These are phyloP conservation scores for Halictus rubicundus DNA, from an alignment of 1,140 invertebrate genomes.

Conservation along the genomic window DNA sequence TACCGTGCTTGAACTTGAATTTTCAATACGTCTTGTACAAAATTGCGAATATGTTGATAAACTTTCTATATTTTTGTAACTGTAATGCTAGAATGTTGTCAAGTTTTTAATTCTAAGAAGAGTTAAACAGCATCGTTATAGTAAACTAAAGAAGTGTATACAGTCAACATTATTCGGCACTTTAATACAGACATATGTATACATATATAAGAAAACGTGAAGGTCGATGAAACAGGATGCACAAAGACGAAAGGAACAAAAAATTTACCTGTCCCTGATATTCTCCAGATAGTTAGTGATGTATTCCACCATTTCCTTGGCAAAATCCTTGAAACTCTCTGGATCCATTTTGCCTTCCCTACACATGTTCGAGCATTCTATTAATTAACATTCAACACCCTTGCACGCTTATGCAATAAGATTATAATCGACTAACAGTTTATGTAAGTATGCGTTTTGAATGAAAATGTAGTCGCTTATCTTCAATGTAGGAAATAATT, in stretches of 20 bases:
- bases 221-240: neutral
- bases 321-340: slow-evolving; percentile 88
- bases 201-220: neutral
- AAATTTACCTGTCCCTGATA: slow-evolving; percentile 88
- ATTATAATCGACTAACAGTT: neutral
- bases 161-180: neutral
- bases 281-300: slow-evolving; percentile 92
- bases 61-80: too few species aligned
- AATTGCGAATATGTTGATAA: too few species aligned
- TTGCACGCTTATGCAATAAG: neutral
- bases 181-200: neutral
- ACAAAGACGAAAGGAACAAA: neutral
- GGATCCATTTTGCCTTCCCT: slow-evolving; percentile 84
- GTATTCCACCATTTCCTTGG: slow-evolving; percentile 90
- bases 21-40: too few species aligned
- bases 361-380: neutral
- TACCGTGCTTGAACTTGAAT: too few species aligned
- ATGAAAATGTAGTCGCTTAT: neutral
- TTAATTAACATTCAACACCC: neutral
- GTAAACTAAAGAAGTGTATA: too few species aligned
- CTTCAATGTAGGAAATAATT: neutral
- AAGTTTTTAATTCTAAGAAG: neutral
- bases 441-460: neutral
- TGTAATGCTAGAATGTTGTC: too few species aligned
- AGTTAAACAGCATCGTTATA: too few species aligned